Evolutionary conservation across 2,797 vertebrate species (phyloP).

Genomic region (Eurystomus glaucurus): DNA sequence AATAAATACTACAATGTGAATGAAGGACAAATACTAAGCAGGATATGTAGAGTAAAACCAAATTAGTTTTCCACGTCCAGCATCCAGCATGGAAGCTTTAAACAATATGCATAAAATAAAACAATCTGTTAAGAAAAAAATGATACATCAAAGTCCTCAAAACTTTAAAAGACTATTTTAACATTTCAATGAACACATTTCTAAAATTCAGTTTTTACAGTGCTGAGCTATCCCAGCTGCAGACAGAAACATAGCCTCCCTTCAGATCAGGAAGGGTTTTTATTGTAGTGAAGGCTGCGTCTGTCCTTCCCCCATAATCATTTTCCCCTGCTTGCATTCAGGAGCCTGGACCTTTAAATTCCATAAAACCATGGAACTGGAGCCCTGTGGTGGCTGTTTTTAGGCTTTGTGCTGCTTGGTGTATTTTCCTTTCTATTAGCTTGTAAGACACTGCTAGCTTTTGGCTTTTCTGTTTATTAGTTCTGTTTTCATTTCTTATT

Average conservation of each 20-base stretch:
- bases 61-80: neutral
- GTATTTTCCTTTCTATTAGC: constrained; percentile 6
- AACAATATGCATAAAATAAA: neutral
- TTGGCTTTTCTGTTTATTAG: constrained; percentile 20
- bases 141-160: neutral
- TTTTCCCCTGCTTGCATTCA: neutral
- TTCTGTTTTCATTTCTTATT: constrained; percentile 31
- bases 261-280: neutral
- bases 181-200: neutral
- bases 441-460: neutral
- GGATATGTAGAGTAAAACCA: neutral
- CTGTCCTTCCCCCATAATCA: neutral
- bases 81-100: neutral
- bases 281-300: fast-evolving
- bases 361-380: neutral
- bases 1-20: constrained; percentile 7
- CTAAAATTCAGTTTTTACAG: neutral
- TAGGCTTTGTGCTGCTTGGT: neutral
- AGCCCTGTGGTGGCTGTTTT: neutral
- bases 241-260: neutral
- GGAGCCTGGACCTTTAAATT: neutral
- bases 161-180: neutral
- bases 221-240: neutral
- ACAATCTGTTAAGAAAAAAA: neutral
- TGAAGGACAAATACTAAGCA: neutral